Base-by-base conservation (phyloP, 2,888 invertebrate genomes). In the Drosophila paracracens region DNA sequence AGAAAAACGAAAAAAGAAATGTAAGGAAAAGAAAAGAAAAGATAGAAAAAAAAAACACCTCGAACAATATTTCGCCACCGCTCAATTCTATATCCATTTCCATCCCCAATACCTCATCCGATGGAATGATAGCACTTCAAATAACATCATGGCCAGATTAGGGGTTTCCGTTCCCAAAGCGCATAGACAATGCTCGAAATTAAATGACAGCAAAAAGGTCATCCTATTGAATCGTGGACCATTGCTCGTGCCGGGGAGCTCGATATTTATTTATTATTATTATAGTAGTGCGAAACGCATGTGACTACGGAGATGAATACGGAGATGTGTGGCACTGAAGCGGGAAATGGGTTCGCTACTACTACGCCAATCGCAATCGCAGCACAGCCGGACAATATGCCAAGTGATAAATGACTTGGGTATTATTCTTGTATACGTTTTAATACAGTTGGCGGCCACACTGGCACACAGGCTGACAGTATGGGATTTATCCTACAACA, bases 361-460 rank as follows among this genome's bases (percentile, higher is more conserved):
- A 21, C 82, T 85, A 91, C 87, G 84, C 83, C 91, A 91, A 91
- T 91, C 91, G 88, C 91, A 91, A 91, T 91, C 91, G 88, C 70
- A 77, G 82, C n/a, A 83, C 83, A 84, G 82, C 91, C 71, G 87
- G 87, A 91, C 92, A 92, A 91, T 91, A 92, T 92, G 88, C 91
- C 91, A 91, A 91, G 89, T 91, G 92, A 92, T 91, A 92, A 92
- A 91, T 91, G 91, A 91, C 90, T 85, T 82, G 90, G 85, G 84
- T 87, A 89, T 78, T 86, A 87, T 86, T 83, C 80, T 82, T 76
- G 80, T 79, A 75, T 78, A 65, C 82, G 78, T 70, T 71, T 73
- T 79, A 76, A 76, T 82, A 83, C 82, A 81, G 77, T 82, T 76
- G 81, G 80, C 66, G 79, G 77, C 61, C 74, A 80, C 63, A 46